Conservation (phyloP, 2,888 invertebrate species). For the Cosmorhoe ocellata region DNA sequence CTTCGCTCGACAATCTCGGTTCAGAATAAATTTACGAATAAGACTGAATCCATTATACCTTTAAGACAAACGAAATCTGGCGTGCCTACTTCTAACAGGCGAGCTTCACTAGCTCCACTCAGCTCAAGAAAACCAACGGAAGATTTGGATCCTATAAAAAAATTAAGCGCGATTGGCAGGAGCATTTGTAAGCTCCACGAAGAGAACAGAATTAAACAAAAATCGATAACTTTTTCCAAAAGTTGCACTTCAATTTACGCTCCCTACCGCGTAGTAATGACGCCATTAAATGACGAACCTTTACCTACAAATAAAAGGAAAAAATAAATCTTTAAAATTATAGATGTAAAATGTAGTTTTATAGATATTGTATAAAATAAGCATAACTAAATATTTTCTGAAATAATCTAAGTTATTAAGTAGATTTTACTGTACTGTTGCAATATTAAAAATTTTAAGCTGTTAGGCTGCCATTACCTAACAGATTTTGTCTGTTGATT, state of each 20-base stretch:
- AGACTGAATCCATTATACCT: slow-evolving; percentile 51
- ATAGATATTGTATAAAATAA: too few species aligned
- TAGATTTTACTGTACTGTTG: slow-evolving; percentile 24
- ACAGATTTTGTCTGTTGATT: slow-evolving; percentile 49
- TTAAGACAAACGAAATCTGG: slow-evolving; percentile 65
- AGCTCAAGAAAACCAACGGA: slow-evolving; percentile 50
- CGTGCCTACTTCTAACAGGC: slow-evolving; percentile 48
- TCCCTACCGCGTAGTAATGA: slow-evolving; percentile 65
- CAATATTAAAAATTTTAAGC: slow-evolving; percentile 32
- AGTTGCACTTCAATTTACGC: slow-evolving; percentile 69
- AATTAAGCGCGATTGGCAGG: slow-evolving; percentile 70
- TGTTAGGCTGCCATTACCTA: background rate
- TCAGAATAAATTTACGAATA: slow-evolving; percentile 62
- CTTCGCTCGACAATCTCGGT: slow-evolving; percentile 73
- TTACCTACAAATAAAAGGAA: slow-evolving; percentile 45
- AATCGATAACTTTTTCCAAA: slow-evolving; percentile 66
- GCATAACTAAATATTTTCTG: too few species aligned
- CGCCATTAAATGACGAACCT: slow-evolving; percentile 61
- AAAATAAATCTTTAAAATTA: slow-evolving; percentile 34
- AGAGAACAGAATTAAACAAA: slow-evolving; percentile 60
- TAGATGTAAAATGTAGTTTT: slow-evolving; percentile 13
- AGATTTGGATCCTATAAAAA: slow-evolving; percentile 64
- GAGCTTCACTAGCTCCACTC: slow-evolving; percentile 47
- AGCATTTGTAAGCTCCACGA: slow-evolving; percentile 70
- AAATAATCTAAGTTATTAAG: too few species aligned